Base-by-base conservation (phyloP, 2,113 vertebrate species). In the Nicator chloris region DNA sequence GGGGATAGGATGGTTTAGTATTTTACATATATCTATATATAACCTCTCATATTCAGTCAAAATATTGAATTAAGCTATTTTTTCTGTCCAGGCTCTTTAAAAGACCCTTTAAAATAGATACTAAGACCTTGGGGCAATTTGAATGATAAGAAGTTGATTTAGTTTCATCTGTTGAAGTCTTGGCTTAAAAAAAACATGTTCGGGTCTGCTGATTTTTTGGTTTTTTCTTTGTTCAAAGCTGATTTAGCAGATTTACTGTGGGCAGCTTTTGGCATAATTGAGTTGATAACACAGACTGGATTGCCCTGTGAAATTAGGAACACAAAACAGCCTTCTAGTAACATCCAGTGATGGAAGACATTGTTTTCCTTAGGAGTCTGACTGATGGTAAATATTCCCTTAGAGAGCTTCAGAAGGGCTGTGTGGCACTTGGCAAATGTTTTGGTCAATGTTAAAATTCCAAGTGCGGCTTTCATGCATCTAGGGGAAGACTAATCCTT, bases 381-480 rank as follows among this genome's bases (percentile, higher is more conserved):
- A 50, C 24, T 78, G 84, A 94, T 30, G 23, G 68, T 78, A 82
- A 75, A 50, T 85, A 75, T 81, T 92, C 60, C 64, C 63, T 70
- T 85, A 15, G 50, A 88, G 76, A 90, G 49, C 50, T 69, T 68
- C 54, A 93, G 40, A 51, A 77, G 39, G 40, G 20, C 51, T 75
- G 28, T 44, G 27, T 93, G 42, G 50, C 82, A 90, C n/a, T 42
- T 81, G 72, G 59, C 39, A 93, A 69, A 51, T 72, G 80, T 65
- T 93, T 82, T 89, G 59, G 90, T 88, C 28, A 45, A 9, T 70
- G 63, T 84, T 93, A 66, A 92, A 86, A 94, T 75, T 93, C 50
- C 53, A 86, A 35, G 47, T 91, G 37, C 39, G 72, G n/a, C 10
- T 60, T 92, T 75, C n/a, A 30, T 45, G 53, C 40, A 59, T 64